A percentile compares a stretch with the other conserved stretches of the same genome.
Evolutionary conservation across 2,888 invertebrate genomes (phyloP).

Genomic region (Drosophila macrothrix): DNA sequence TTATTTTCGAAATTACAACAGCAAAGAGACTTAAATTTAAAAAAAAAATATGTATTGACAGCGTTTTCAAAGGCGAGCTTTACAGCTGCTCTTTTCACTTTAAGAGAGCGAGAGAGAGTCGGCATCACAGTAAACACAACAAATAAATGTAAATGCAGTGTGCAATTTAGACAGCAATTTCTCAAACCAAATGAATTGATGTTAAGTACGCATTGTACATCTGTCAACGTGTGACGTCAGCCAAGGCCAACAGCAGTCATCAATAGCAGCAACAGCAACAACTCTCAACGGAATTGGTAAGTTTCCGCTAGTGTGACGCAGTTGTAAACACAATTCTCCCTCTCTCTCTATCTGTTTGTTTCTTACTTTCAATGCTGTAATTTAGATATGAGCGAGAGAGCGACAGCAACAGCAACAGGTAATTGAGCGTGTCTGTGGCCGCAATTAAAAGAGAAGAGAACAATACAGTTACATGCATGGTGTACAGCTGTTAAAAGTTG

Average conservation of each 20-base stretch:
- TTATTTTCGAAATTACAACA: background rate
- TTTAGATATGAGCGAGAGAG: constrained; percentile 8
- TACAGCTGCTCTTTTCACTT: background rate
- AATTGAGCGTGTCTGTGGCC: background rate
- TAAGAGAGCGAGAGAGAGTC: background rate
- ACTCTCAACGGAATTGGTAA: background rate
- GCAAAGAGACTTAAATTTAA: background rate
- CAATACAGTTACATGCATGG: background rate
- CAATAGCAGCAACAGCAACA: background rate
- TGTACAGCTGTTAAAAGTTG: background rate
- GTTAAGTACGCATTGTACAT: background rate
- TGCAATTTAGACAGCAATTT: too few species aligned
- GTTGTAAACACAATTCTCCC: background rate
- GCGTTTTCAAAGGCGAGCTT: background rate
- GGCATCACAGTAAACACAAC: background rate
- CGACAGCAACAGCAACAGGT: constrained; percentile 5
- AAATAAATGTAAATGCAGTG: background rate
- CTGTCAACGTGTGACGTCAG: constrained; percentile 5
- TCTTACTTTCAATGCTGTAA: background rate
- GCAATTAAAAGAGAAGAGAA: background rate
- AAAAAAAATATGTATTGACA: background rate
- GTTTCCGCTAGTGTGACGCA: background rate
- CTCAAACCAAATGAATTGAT: background rate
- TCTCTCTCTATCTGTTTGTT: background rate
- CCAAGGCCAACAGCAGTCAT: too few species aligned